Evolutionary conservation across 2,888 invertebrate genomes (phyloP).

Genomic region (Pantelozetes paolii): DNA sequence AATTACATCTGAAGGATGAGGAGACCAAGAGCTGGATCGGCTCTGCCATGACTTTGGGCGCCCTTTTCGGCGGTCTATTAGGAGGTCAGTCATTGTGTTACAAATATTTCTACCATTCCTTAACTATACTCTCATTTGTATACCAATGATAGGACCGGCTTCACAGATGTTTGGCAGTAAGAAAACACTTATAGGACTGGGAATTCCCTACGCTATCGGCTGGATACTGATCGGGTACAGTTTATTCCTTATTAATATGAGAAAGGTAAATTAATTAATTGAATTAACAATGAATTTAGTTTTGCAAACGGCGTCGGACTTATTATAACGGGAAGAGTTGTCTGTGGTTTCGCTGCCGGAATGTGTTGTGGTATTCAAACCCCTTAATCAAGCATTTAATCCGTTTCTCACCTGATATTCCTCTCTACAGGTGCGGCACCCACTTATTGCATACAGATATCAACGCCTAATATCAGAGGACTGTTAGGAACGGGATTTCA

Average conservation of each 20-base stretch:
- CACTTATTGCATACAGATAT: constrained; percentile 53
- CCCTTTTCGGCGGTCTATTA: constrained; percentile 71
- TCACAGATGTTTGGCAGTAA: constrained; percentile 49
- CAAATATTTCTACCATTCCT: too few relatives aligned
- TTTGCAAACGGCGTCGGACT: background rate
- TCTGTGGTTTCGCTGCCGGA: constrained; percentile 51
- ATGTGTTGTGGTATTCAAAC: constrained; percentile 49
- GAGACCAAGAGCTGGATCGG: constrained; percentile 78
- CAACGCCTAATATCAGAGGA: constrained; percentile 52
- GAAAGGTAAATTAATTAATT: background rate
- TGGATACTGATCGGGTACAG: constrained; percentile 50
- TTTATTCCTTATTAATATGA: background rate
- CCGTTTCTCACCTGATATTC: background rate
- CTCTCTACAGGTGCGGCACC: constrained; percentile 54
- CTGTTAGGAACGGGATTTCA: constrained; percentile 52
- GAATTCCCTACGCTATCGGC: constrained; percentile 51
- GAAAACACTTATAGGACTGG: constrained; percentile 46
- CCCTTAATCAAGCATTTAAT: background rate
- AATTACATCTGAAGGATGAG: background rate
- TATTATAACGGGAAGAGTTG: constrained; percentile 50
- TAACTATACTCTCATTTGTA: background rate
- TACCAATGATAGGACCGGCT: background rate
- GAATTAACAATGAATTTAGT: background rate
- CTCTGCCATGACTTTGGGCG: constrained; percentile 79
- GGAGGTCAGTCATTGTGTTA: constrained; percentile 61